Evolutionary conservation across 92 coral and sea anemone species (phyloP).

Genomic region (Nematostella vectensis): DNA sequence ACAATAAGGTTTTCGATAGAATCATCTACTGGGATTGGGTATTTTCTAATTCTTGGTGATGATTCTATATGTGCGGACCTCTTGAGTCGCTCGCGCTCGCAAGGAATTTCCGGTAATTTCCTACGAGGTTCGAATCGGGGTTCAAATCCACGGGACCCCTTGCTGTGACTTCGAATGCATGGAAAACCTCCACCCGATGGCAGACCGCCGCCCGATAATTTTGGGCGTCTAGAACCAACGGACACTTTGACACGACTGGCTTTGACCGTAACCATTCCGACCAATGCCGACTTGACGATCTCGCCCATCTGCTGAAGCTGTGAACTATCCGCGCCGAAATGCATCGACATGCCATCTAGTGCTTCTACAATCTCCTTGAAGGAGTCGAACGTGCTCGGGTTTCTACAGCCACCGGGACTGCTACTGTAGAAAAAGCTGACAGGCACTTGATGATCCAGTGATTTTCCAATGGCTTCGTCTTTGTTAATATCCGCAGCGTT

Average conservation of each 20-base stretch:
- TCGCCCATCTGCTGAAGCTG: conserved; percentile 41
- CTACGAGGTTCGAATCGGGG: too few species aligned
- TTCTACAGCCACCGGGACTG: conserved; percentile 21
- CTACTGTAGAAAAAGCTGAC: conserved; percentile 57
- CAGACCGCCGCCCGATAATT: background rate
- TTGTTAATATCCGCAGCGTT: conserved; percentile 24
- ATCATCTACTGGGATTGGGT: conserved; percentile 75
- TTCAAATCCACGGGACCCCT: too few species aligned
- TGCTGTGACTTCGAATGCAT: conserved; percentile 4
- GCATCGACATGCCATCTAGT: conserved; percentile 40
- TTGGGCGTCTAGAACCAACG: too few species aligned
- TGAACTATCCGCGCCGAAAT: conserved; percentile 14
- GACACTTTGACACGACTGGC: conserved; percentile 20
- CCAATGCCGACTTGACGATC: conserved; percentile 32
- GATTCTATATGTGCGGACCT: too few species aligned
- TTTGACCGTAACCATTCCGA: conserved; percentile 44
- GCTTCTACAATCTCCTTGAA: conserved; percentile 35
- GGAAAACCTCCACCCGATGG: background rate
- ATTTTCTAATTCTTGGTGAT: too few species aligned
- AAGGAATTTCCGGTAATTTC: too few species aligned
- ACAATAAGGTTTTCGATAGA: conserved; percentile 47
- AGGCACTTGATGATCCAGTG: conserved; percentile 33
- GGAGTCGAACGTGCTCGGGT: conserved; percentile 24
- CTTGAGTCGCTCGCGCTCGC: too few species aligned
- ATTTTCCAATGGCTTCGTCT: conserved; percentile 53